Evolutionary conservation across 2,888 invertebrate species (phyloP).

Genomic region (Buathra laborator): DNA sequence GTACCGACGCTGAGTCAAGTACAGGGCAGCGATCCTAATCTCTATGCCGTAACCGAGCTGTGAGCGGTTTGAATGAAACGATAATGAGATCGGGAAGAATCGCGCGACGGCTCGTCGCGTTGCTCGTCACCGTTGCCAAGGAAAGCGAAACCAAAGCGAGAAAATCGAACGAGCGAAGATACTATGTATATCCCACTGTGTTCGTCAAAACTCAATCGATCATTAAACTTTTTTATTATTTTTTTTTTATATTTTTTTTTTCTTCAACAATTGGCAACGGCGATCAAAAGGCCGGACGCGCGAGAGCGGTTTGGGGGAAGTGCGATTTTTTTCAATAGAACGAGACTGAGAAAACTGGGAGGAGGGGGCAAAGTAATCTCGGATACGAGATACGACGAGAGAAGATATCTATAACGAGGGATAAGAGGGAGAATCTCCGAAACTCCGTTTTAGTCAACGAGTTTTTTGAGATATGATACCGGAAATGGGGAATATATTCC

Average conservation of each 20-base stretch:
- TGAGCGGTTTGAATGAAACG: slow-evolving; percentile 81
- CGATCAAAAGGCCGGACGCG: slow-evolving; percentile 22
- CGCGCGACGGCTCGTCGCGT: neutral
- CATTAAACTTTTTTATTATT: slow-evolving; percentile 40
- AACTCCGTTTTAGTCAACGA: slow-evolving; percentile 58
- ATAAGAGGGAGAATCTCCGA: slow-evolving; percentile 30
- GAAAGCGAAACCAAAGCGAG: slow-evolving; percentile 58
- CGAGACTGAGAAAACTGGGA: slow-evolving; percentile 67
- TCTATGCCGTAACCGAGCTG: slow-evolving; percentile 92
- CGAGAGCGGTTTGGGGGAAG: slow-evolving; percentile 11
- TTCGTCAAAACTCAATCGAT: slow-evolving; percentile 50
- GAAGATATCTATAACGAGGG: neutral
- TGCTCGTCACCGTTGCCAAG: slow-evolving; percentile 25
- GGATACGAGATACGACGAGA: slow-evolving; percentile 38
- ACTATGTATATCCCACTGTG: neutral
- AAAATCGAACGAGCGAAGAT: slow-evolving; percentile 44
- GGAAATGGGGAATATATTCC: neutral
- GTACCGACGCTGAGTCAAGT: slow-evolving; percentile 83
- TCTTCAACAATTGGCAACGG: slow-evolving; percentile 57
- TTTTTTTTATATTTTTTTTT: slow-evolving; percentile 58
- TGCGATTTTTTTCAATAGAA: slow-evolving; percentile 49
- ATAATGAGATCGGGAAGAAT: neutral
- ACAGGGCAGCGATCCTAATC: slow-evolving; percentile 85
- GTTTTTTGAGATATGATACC: slow-evolving; percentile 29
- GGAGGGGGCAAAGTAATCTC: slow-evolving; percentile 70